Evolutionary conservation across 2,888 invertebrate species (phyloP).

Genomic region (Sussaba pulchella): DNA sequence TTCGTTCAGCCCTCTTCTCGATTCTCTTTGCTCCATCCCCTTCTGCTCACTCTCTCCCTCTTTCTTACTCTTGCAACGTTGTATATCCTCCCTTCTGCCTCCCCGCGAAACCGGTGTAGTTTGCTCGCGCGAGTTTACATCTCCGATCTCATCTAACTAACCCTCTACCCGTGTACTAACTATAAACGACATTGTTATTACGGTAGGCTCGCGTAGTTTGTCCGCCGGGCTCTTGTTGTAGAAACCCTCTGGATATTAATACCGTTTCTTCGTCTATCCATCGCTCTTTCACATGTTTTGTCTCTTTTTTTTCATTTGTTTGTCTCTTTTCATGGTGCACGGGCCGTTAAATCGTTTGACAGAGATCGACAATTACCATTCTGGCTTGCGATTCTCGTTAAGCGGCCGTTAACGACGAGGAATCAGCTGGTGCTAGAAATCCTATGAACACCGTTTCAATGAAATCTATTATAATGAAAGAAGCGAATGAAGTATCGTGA

Average conservation of each 20-base stretch:
- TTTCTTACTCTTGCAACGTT: not conserved
- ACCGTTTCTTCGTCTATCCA: no score
- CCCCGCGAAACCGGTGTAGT: slow-evolving; percentile 31
- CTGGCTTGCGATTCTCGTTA: slow-evolving; percentile 49
- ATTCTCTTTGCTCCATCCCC: slow-evolving; percentile 37
- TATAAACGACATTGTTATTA: slow-evolving; percentile 81
- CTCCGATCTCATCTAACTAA: slow-evolving; percentile 76
- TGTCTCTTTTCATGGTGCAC: not conserved
- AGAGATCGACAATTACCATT: slow-evolving; percentile 45
- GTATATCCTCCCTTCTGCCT: slow-evolving; percentile 12
- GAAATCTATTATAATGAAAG: slow-evolving; percentile 11
- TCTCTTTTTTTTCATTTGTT: not conserved
- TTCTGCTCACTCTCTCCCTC: slow-evolving; percentile 2
- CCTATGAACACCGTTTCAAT: slow-evolving; percentile 25
- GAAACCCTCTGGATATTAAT: not conserved
- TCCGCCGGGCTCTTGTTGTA: slow-evolving; percentile 19
- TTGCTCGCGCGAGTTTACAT: slow-evolving; percentile 68
- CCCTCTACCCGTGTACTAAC: slow-evolving; percentile 74
- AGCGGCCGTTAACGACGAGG: slow-evolving; percentile 48
- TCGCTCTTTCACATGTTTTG: no score
- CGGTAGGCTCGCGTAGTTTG: slow-evolving; percentile 67
- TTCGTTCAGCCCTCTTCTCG: slow-evolving; percentile 57
- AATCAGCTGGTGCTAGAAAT: slow-evolving; percentile 41
- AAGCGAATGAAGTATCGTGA: not conserved
- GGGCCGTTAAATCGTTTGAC: slow-evolving; percentile 33